Evolutionary conservation across 1,140 invertebrate species (phyloP).

Genomic region (Trinorchestia longiramus): DNA sequence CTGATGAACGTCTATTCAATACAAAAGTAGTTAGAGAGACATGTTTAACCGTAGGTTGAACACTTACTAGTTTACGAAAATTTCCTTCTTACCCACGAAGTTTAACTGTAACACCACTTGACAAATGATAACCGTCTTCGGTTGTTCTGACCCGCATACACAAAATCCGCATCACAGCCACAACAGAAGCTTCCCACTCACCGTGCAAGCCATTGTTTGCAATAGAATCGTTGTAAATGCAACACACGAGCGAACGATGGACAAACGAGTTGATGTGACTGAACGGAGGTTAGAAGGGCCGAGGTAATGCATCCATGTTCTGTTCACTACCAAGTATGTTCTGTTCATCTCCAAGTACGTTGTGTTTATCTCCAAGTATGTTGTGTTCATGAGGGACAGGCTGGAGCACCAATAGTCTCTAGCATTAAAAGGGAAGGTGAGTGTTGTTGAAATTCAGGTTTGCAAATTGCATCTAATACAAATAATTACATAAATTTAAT

Average conservation of each 20-base stretch:
- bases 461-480: not conserved
- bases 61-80: too few relatives aligned
- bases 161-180: not conserved
- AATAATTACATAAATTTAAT: not conserved
- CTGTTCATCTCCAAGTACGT: not conserved
- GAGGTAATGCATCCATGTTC: not conserved
- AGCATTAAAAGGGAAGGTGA: too few relatives aligned
- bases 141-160: not conserved
- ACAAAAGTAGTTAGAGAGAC: too few relatives aligned
- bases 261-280: not conserved
- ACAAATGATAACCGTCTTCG: too few relatives aligned
- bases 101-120: too few relatives aligned
- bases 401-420: too few relatives aligned
- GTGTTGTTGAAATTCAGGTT: not conserved
- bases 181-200: not conserved
- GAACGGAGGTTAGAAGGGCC: not conserved
- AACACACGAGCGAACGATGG: not conserved
- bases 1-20: too few relatives aligned
- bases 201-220: not conserved
- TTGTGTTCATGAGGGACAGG: too few relatives aligned
- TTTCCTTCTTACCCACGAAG: too few relatives aligned
- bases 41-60: too few relatives aligned
- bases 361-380: not conserved
- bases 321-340: not conserved
- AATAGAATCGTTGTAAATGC: not conserved